phyloP scores from a whole-genome alignment of 1,140 invertebrate species.

The Drosophila novamexicana region DNA sequence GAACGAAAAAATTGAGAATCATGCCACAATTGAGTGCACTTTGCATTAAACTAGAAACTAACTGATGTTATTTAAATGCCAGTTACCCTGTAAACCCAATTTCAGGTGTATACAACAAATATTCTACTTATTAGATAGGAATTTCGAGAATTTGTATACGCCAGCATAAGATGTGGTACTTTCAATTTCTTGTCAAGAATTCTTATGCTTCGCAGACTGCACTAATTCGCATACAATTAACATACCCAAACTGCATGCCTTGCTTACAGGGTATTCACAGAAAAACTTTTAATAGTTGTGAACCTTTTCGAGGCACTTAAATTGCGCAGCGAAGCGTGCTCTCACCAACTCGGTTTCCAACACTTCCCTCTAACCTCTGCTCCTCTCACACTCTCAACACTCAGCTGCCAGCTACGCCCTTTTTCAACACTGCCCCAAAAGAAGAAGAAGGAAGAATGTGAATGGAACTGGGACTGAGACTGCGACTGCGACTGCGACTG shows the following conservation, averaged over 20 bases:
- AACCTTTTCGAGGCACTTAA: slow-evolving; percentile 76
- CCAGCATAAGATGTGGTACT: background rate
- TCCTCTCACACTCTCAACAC: slow-evolving; percentile 8
- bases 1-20: slow-evolving; percentile 41
- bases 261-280: slow-evolving; percentile 34
- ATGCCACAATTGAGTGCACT: slow-evolving; percentile 74
- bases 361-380: slow-evolving; percentile 12
- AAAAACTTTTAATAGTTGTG: slow-evolving; percentile 78
- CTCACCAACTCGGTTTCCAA: slow-evolving; percentile 31
- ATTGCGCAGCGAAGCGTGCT: slow-evolving; percentile 78
- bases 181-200: background rate
- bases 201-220: background rate
- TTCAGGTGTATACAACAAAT: background rate
- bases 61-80: background rate
- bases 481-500: slow-evolving; percentile 11
- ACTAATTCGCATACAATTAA: slow-evolving; percentile 16
- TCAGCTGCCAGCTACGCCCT: slow-evolving; percentile 42
- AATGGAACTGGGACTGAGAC: slow-evolving; percentile 6
- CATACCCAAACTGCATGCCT: slow-evolving; percentile 12
- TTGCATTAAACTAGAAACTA: slow-evolving; percentile 20
- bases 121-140: background rate
- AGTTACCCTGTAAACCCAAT: slow-evolving; percentile 25
- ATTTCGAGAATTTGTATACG: background rate
- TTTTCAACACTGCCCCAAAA: slow-evolving; percentile 44
- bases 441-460: slow-evolving; percentile 11